Evolutionary conservation across 2,888 invertebrate genomes (phyloP).

Genomic region (Azorinus chamasolen): DNA sequence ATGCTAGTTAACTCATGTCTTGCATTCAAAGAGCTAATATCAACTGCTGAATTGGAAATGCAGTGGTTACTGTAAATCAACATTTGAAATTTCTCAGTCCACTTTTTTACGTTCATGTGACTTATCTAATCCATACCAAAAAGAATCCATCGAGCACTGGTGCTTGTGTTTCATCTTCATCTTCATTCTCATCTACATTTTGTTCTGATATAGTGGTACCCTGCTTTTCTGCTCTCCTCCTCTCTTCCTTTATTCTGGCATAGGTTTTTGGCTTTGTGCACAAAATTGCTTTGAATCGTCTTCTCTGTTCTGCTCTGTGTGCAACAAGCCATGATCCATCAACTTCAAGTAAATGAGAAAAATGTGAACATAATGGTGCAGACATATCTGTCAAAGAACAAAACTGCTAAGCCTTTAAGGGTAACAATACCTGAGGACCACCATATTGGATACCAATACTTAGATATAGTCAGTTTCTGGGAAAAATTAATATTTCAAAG

Average conservation of each 20-base stretch:
- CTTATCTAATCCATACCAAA: slow-evolving; percentile 81
- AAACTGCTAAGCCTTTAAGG: no score
- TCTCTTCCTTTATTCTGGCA: slow-evolving; percentile 81
- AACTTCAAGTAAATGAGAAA: slow-evolving; percentile 69
- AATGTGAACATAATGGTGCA: no score
- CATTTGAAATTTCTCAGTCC: not conserved
- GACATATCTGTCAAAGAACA: no score
- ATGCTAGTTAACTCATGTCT: no score
- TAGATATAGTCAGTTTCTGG: no score
- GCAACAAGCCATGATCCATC: slow-evolving; percentile 85
- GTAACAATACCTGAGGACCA: no score
- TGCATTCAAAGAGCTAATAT: no score
- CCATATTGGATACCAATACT: no score
- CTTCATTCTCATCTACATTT: slow-evolving; percentile 67
- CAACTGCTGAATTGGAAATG: not conserved
- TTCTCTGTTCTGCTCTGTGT: slow-evolving; percentile 83
- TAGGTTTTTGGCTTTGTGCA: slow-evolving; percentile 84
- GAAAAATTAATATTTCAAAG: no score
- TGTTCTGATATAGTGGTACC: slow-evolving; percentile 68
- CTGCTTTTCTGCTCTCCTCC: slow-evolving; percentile 77
- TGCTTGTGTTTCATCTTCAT: slow-evolving; percentile 70
- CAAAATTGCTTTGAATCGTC: slow-evolving; percentile 84
- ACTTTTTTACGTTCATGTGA: not conserved
- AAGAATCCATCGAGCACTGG: slow-evolving; percentile 85
- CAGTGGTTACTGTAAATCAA: no score